phyloP scores from a whole-genome alignment of 1,140 invertebrate genomes.

The Vollenhovia emeryi region DNA sequence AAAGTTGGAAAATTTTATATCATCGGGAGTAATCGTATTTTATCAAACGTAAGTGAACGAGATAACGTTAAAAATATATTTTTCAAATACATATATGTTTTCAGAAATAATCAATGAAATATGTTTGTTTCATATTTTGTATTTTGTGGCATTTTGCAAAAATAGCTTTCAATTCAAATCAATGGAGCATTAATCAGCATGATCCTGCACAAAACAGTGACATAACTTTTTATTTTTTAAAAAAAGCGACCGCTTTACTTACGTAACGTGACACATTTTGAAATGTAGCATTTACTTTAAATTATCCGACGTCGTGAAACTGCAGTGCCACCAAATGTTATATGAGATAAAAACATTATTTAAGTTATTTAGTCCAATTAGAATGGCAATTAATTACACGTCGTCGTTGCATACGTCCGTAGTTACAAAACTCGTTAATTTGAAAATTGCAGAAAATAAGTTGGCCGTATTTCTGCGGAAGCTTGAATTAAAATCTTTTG shows the following conservation, averaged over 20 bases:
- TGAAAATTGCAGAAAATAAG: constrained; percentile 37
- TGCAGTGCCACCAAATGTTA: neutral
- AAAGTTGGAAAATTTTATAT: neutral
- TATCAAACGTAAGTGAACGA: neutral
- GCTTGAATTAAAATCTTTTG: constrained; percentile 37
- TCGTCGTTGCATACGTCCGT: neutral
- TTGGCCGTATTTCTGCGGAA: neutral
- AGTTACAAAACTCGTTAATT: constrained; percentile 25
- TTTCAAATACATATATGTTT: neutral
- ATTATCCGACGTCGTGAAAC: neutral
- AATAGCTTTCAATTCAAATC: neutral
- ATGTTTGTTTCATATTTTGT: neutral
- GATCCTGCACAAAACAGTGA: neutral
- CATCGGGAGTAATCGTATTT: neutral
- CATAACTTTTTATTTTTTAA: neutral
- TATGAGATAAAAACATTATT: constrained; percentile 21
- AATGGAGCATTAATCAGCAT: neutral
- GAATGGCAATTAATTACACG: constrained; percentile 37
- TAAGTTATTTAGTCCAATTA: constrained; percentile 41
- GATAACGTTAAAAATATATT: neutral
- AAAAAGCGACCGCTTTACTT: neutral
- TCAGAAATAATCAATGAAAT: neutral
- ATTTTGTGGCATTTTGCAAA: neutral
- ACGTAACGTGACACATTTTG: neutral
- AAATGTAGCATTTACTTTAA: neutral